phyloP scores from a whole-genome alignment of 2,797 vertebrate genomes.

The Echiichthys vipera region DNA sequence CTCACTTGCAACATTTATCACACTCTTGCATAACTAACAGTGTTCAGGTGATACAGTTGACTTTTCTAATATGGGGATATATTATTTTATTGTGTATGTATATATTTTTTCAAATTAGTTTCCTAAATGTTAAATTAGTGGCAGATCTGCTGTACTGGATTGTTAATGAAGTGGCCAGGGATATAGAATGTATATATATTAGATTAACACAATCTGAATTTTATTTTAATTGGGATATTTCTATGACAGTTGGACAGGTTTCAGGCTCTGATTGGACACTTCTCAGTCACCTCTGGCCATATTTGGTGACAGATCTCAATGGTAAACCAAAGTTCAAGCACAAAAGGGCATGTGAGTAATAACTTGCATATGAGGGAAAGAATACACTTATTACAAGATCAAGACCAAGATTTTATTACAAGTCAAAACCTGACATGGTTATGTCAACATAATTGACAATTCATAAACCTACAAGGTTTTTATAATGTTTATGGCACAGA shows the following conservation, averaged over 20 bases:
- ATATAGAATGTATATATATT: no score
- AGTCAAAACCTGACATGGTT: conserved; percentile 33
- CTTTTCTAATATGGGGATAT: no score
- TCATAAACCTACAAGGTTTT: conserved; percentile 71
- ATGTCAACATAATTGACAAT: conserved; percentile 50
- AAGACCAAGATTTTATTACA: conserved; percentile 48
- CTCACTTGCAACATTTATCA: no score
- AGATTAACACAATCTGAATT: background rate
- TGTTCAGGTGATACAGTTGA: no score
- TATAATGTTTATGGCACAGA: conserved; percentile 45
- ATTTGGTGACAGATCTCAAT: background rate
- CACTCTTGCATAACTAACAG: no score
- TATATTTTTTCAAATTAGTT: no score
- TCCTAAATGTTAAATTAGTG: no score
- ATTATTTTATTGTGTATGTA: no score
- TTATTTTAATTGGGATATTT: no score
- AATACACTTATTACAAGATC: no score
- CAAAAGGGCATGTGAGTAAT: background rate
- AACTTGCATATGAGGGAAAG: background rate
- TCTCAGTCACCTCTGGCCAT: background rate
- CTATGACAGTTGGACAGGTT: background rate
- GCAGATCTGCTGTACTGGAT: background rate
- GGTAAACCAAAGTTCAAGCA: background rate
- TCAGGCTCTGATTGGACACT: background rate
- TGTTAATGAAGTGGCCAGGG: background rate